Evolutionary conservation across 2,797 vertebrate genomes (phyloP), one percentile per base, ranked within the genome.

Genomic region (Catostomus latipinnis): DNA sequence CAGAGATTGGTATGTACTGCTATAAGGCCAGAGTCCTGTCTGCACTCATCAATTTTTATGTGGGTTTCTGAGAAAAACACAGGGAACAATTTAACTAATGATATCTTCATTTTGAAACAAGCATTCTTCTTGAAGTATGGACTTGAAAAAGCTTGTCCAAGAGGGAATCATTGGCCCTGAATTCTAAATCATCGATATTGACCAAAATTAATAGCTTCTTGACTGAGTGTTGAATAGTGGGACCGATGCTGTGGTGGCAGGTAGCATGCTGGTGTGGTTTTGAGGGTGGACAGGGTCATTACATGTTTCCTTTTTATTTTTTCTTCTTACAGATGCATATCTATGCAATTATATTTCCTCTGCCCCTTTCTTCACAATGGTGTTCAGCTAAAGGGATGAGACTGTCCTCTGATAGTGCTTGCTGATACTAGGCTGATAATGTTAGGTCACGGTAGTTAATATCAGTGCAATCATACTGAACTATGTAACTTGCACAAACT

Each of bases 1-100:
- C 95, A 88, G 97, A 97, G 92, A 93, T 92, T 84, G 96, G 97
- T 97, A 95, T 92, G 89, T 91, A 85, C 54, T 50, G 58, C 56
- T 78, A 18, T 43, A 6, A 76, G 60, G 71, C 22, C 71, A 56
- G 71, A 11, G 34, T 65, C 8, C 11, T 43, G 7, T 65, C 54
- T 62, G 54, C 50, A 68, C 53, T 22, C 43, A 69, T 63, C 50
- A 14, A 81, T 46, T 68, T 76, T 70, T 56, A 7, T 12, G 46
- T 65, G 58, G 8, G 53, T 43, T 49, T 57, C 16, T 43, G 48
- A 56, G 52, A 14, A 63, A 71, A 65, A 57, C 14, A 53, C 46
- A 49, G 61, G 16, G 53, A 58, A 60, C 22, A 18, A 58, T 71
- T 71, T 75, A 66, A 57, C 54, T 54, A 52, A 6, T 71, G 22